Evolutionary conservation across 2,888 invertebrate genomes (phyloP), one percentile per base, ranked within the genome.

Genomic region (Clitarchus hookeri): DNA sequence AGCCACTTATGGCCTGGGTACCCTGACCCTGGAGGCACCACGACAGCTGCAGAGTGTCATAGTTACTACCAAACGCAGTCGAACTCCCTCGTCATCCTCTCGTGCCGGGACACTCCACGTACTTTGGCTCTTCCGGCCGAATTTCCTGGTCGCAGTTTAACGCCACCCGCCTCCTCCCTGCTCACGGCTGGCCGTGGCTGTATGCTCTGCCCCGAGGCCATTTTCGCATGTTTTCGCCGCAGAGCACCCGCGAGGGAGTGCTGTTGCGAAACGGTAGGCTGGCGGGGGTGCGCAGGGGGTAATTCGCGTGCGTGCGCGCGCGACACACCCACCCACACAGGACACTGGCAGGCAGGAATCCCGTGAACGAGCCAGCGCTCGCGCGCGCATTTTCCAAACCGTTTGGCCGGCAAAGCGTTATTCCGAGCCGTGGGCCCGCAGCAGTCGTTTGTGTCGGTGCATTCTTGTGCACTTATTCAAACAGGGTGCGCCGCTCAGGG

Each of bases 381-480:
- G 48, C 65, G 65, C 65, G 65, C 65, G 6, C 23, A n/a, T 65
- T 65, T 65, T 65, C 65, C 65, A 23, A 65, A 65, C 65, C 65
- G 65, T 65, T 65, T 65, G 65, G 65, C 65, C n/a, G 65, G 65
- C 65, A 65, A n/a, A 65, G 65, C 65, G 65, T 48, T 48, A 48
- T 48, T 48, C 48, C 36, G 48, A 2, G 48, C 48, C 48, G 48
- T 2, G 48, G 2, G 3, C 48, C 48, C 48, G 48, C 48, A 23
- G 23, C 65, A 65, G 65, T 65, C 65, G 65, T 65, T 65, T 65
- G 65, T 65, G 65, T n/a, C 65, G 65, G 65, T 65, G 65, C 65
- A 65, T 65, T 65, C 65, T 65, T 65, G 65, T 65, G 65, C 65
- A 65, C 65, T 65, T 65, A 65, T 65, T 65, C 65, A 65, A 65